phyloP scores from a whole-genome alignment of 2,888 invertebrate genomes.

The Xestia ashworthii region DNA sequence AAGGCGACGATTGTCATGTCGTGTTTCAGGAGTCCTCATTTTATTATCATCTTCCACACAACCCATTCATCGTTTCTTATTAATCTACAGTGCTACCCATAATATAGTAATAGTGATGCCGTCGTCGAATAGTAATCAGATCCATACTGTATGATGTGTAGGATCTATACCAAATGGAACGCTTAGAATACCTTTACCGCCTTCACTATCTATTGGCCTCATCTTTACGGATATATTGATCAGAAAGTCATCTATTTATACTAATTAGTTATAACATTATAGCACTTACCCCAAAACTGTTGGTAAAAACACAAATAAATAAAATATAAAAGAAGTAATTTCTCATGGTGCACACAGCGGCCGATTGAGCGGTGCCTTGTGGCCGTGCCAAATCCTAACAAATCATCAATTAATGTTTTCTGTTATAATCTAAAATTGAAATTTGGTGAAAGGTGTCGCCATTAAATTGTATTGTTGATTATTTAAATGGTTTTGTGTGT shows the following conservation, averaged over 20 bases:
- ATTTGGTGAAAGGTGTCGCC: conserved; percentile 45
- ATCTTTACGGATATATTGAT: neutral
- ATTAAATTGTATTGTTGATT: conserved; percentile 57
- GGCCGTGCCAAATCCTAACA: conserved; percentile 57
- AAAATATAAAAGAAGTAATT: conserved; percentile 51
- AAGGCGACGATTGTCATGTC: no score
- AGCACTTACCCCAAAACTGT: conserved; percentile 52
- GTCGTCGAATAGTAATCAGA: neutral
- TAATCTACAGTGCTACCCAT: neutral
- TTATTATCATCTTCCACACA: neutral
- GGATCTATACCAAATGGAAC: neutral
- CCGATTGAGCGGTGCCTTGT: conserved; percentile 14
- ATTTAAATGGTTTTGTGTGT: conserved; percentile 50
- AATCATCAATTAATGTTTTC: conserved; percentile 57
- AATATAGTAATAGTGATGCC: neutral
- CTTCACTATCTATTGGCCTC: neutral
- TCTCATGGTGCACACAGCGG: conserved; percentile 49
- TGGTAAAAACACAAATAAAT: conserved; percentile 42
- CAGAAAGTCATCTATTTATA: neutral
- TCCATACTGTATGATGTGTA: neutral
- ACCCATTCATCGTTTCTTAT: neutral
- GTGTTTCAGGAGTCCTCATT: neutral
- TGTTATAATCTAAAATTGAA: conserved; percentile 58
- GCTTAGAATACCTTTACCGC: neutral
- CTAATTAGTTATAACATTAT: neutral